These are phyloP conservation scores for Cyanoderma ruficeps DNA, from an alignment of 2,113 vertebrate species.

Conservation along the genomic window DNA sequence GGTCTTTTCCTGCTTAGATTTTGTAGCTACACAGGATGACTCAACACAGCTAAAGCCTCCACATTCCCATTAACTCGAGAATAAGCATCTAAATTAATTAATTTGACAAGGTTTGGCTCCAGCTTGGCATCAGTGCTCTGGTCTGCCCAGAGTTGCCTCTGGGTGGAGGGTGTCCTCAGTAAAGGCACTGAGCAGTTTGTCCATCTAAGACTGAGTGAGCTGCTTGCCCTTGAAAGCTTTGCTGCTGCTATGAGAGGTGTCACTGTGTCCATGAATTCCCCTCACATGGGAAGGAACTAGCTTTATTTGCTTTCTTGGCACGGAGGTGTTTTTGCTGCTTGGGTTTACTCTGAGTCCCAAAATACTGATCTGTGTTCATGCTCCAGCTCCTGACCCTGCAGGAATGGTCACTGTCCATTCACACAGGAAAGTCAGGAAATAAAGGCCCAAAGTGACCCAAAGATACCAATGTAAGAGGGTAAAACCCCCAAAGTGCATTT, in stretches of 20 bases:
- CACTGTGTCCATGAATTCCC: rapidly evolving
- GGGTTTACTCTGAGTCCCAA: neutral
- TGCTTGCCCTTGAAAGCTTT: neutral
- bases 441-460: neutral
- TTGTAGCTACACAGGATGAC: neutral
- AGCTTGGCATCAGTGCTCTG: neutral
- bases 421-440: neutral
- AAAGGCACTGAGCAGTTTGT: neutral
- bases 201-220: neutral
- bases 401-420: neutral
- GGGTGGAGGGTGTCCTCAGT: neutral
- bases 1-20: neutral
- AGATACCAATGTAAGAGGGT: neutral
- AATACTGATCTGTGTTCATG: neutral
- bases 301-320: neutral
- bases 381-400: neutral
- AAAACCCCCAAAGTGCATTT: neutral
- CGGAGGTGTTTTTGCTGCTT: neutral
- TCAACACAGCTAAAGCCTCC: neutral
- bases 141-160: neutral
- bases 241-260: neutral
- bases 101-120: neutral
- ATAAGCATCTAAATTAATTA: neutral
- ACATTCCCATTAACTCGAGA: neutral
- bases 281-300: neutral